Conservation (phyloP, 2,888 invertebrate genomes). For the Aradus depressus region DNA sequence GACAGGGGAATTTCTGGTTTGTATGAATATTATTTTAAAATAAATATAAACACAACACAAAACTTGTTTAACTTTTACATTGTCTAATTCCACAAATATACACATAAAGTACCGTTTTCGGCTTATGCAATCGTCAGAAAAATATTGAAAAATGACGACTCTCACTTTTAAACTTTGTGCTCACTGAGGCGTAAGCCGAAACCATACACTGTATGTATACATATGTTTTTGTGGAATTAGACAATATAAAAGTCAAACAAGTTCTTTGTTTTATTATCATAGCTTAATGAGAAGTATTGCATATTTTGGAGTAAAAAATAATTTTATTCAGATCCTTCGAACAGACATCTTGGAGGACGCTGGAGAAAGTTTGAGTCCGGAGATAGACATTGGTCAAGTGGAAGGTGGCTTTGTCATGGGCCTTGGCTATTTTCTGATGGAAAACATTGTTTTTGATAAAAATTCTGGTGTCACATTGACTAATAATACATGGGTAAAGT, state of each 20-base stretch:
- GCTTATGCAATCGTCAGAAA: too few relatives aligned
- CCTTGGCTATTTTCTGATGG: conserved; percentile 62
- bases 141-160: too few relatives aligned
- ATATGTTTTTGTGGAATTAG: too few relatives aligned
- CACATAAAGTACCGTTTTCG: too few relatives aligned
- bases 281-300: too few relatives aligned
- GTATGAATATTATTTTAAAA: conserved; percentile 1
- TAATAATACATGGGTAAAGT: conserved; percentile 59
- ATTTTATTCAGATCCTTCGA: conserved; percentile 41
- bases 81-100: too few relatives aligned
- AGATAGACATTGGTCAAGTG: conserved; percentile 60
- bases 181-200: too few relatives aligned
- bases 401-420: conserved; percentile 44
- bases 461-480: conserved; percentile 56
- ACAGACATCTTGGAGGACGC: conserved; percentile 64
- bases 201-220: too few relatives aligned
- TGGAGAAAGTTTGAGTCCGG: conserved; percentile 59
- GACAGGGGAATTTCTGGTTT: conserved; percentile 59
- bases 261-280: too few relatives aligned
- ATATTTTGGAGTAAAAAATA: background rate
- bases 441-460: conserved; percentile 53
- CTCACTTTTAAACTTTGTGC: too few relatives aligned
- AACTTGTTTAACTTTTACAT: background rate
- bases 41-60: background rate
- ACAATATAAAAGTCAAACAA: too few relatives aligned